Evolutionary conservation across 2,888 invertebrate genomes (phyloP), one percentile per base, ranked within the genome.

Genomic region (Lissocephala sabroskyi): DNA sequence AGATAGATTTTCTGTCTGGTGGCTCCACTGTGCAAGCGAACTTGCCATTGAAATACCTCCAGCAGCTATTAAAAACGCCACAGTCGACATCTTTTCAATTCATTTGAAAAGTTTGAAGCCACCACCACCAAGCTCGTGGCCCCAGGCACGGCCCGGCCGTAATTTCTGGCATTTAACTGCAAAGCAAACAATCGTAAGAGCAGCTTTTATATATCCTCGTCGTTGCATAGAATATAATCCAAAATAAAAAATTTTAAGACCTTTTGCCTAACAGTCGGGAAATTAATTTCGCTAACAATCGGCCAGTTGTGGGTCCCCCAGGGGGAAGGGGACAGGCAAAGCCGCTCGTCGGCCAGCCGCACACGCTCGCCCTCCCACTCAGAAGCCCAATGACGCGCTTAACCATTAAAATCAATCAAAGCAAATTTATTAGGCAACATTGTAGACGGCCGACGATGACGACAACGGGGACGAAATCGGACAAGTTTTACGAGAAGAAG

Each of bases 331-430:
- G 13, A 18, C 11, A 13, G 10, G 10, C 5, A 60, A 60, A 57
- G 63, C 60, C 41, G 40, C 36, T 36, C 40, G 42, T 49, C 30
- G 29, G 33, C 47, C 17, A 17, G 26, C 36, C 40, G 45, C 62
- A 57, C 68, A 65, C 73, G 61, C 56, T 49, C 46, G 29, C 16
- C 40, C 9, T 35, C 18, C 10, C 49, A 63, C 76, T 73, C 57
- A 61, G 67, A 60, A 62, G 71, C 75, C 64, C 81, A 81, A 79
- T 80, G 80, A 67, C 65, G 77, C 79, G 79, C 74, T 76, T 73
- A 66, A 74, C 68, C 79, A 81, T 81, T 81, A 80, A 80, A 80
- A 80, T 80, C 79, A 80, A 80, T 80, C 79, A 79, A 79, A 73
- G 65, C 59, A 76, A 65, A 79, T 79, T 79, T 79, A 79, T 79